Conservation (phyloP, 2,113 vertebrate genomes). For the Semicossyphus pulcher region DNA sequence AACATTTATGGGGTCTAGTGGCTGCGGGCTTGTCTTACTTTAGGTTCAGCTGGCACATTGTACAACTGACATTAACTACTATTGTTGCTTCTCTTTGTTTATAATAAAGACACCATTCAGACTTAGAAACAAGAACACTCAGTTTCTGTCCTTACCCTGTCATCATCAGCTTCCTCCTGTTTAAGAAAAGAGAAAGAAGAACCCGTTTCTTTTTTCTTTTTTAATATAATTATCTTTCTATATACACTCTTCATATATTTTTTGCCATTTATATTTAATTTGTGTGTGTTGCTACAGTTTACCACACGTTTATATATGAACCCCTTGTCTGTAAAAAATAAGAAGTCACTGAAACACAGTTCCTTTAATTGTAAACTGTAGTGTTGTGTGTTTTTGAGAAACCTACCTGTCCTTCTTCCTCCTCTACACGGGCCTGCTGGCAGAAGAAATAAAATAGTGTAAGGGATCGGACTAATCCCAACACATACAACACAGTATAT, state of each 20-base stretch:
- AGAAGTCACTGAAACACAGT: not conserved
- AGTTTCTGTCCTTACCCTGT: slow-evolving; percentile 57
- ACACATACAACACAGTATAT: not conserved
- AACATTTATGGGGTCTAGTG: no score
- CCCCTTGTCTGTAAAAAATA: no score
- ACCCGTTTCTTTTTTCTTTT: no score
- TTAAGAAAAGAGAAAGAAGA: slow-evolving; percentile 14
- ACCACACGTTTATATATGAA: not conserved
- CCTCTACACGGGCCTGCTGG: slow-evolving; percentile 64
- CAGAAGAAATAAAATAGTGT: slow-evolving; percentile 42
- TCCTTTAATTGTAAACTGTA: not conserved
- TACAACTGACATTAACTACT: not conserved
- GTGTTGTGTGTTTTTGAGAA: not conserved
- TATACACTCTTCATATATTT: no score
- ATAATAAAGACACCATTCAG: slow-evolving; percentile 12
- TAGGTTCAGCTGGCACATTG: no score
- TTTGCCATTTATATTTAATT: not conserved
- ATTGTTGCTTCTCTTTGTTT: no score
- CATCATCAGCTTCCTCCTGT: slow-evolving; percentile 65
- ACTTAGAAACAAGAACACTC: slow-evolving; percentile 10
- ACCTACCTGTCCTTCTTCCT: slow-evolving; percentile 77
- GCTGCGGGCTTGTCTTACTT: no score
- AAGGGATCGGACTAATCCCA: not conserved
- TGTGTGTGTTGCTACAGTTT: no score
- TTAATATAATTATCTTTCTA: no score